Evolutionary conservation across 2,888 invertebrate genomes (phyloP).

Genomic region (Eilema sororculum): DNA sequence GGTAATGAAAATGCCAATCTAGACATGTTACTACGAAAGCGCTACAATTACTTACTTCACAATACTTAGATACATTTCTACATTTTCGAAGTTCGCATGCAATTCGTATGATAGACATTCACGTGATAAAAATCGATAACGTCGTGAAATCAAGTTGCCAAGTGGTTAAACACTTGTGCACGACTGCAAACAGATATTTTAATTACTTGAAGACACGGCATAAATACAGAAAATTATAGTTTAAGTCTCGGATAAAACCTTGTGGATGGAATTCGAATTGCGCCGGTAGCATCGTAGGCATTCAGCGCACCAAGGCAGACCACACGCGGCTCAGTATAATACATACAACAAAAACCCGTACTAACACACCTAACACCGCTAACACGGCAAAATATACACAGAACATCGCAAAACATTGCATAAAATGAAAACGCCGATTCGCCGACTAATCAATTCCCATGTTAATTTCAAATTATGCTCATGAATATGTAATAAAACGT

Average conservation of each 20-base stretch:
- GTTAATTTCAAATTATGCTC: background rate
- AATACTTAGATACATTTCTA: background rate
- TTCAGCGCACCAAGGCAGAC: constrained; percentile 40
- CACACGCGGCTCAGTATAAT: constrained; percentile 60
- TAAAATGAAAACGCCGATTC: constrained; percentile 31
- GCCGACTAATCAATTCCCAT: constrained; percentile 38
- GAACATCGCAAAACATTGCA: constrained; percentile 42
- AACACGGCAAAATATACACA: constrained; percentile 37
- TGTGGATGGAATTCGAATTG: background rate
- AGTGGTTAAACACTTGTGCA: constrained; percentile 1
- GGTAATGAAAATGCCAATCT: background rate
- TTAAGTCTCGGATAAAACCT: background rate
- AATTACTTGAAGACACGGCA: background rate
- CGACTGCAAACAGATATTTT: background rate
- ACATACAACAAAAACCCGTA: constrained; percentile 42
- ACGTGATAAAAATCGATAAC: constrained; percentile 27
- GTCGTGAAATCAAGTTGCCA: background rate
- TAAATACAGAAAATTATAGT: background rate
- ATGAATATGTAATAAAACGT: constrained; percentile 30
- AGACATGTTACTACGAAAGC: background rate
- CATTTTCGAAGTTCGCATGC: background rate
- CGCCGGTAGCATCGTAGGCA: constrained; percentile 14
- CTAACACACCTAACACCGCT: constrained; percentile 37
- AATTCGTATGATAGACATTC: constrained; percentile 17
- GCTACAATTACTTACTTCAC: background rate